A percentile compares a stretch with the other conserved stretches of the same genome.
Evolutionary conservation across 2,797 vertebrate genomes (phyloP).

Genomic region (Halcyon smyrnensis): DNA sequence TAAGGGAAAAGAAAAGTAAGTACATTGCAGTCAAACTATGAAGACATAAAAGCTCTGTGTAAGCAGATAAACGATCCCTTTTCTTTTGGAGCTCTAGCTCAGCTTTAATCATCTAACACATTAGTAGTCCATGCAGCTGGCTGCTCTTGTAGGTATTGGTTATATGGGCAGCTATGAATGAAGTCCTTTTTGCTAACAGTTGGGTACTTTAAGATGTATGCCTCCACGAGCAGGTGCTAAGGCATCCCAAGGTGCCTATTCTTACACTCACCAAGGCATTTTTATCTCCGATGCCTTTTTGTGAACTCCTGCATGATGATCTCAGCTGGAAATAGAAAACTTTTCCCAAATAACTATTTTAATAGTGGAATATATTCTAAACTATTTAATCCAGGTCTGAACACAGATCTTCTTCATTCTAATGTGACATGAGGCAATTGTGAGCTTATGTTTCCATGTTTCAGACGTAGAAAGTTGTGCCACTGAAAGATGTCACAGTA

Average conservation of each 20-base stretch:
- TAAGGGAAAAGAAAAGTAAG: neutral
- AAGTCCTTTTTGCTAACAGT: neutral
- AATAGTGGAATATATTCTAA: neutral
- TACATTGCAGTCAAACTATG: neutral
- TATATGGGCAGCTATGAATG: neutral
- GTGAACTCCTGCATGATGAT: neutral
- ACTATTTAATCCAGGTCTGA: slow-evolving; percentile 14
- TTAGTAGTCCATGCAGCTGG: neutral
- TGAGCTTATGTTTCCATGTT: neutral
- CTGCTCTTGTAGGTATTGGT: neutral
- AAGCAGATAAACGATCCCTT: neutral
- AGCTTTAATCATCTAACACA: neutral
- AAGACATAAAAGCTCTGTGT: neutral
- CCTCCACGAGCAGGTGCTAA: neutral
- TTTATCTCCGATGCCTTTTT: neutral
- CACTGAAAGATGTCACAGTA: neutral
- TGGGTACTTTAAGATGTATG: neutral
- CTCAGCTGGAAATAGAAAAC: slow-evolving; percentile 18
- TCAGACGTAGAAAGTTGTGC: neutral
- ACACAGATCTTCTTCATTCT: neutral
- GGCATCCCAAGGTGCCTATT: neutral
- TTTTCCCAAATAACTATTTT: neutral
- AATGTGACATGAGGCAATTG: neutral
- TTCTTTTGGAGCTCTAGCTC: neutral
- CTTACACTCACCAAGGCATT: neutral